Percentiles rank a stretch among this genome's conserved stretches.
Evolutionary conservation across 2,113 vertebrate genomes (phyloP).

Genomic region (Papio anubis): DNA sequence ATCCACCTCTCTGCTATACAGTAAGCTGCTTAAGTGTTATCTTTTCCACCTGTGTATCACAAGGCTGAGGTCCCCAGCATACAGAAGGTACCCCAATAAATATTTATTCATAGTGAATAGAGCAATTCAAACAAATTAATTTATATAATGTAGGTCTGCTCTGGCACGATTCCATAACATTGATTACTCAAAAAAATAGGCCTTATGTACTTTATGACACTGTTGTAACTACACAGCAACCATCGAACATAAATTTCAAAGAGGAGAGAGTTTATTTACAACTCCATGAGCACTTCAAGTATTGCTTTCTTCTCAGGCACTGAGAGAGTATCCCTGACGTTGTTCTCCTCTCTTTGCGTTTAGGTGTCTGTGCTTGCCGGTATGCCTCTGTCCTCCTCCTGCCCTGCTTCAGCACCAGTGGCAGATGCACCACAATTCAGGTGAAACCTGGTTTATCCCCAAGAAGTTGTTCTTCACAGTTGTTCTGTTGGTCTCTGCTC

Average conservation of each 20-base stretch:
- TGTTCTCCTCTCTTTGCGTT: neutral
- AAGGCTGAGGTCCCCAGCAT: neutral
- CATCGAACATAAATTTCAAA: neutral
- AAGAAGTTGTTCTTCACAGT: neutral
- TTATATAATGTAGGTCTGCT: neutral
- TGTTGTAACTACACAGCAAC: neutral
- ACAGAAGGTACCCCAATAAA: neutral
- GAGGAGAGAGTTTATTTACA: neutral
- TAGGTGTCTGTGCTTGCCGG: neutral
- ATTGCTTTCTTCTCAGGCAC: neutral
- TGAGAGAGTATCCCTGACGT: neutral
- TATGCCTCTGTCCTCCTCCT: neutral
- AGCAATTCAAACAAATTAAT: slow-evolving; percentile 21
- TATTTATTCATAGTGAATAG: neutral
- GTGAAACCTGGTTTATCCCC: neutral
- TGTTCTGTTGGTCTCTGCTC: neutral
- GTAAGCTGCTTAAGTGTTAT: neutral
- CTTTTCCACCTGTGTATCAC: neutral
- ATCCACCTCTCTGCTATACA: neutral
- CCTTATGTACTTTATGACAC: neutral
- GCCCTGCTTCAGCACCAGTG: neutral
- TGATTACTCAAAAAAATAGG: neutral
- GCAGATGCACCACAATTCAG: neutral
- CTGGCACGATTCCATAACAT: neutral
- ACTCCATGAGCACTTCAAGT: neutral